A percentile compares a stretch with the other conserved stretches of the same genome.
phyloP scores from a whole-genome alignment of 2,113 vertebrate species.

The Parotia lawesii region DNA sequence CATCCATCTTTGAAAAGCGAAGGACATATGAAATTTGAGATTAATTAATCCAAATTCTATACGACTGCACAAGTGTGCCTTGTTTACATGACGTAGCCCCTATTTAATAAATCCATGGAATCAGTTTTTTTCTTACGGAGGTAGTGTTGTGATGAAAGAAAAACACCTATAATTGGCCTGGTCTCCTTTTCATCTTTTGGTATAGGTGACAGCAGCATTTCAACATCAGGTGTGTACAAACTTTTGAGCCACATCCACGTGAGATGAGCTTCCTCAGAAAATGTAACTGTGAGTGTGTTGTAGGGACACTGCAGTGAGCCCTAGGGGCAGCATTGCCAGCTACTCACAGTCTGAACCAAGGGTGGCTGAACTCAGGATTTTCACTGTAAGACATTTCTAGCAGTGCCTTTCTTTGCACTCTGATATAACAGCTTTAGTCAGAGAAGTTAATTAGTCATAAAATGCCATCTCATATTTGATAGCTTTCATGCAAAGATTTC shows the following conservation, averaged over 20 bases:
- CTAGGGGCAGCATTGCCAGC: not conserved
- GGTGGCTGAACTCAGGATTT: not conserved
- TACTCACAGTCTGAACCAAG: not conserved
- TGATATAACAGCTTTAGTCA: not conserved
- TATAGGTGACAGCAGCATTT: not conserved
- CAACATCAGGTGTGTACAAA: not conserved
- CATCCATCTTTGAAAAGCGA: not conserved
- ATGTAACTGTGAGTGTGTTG: not conserved
- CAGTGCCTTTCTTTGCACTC: not conserved
- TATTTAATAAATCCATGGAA: not conserved
- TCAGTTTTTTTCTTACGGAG: not conserved
- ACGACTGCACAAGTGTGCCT: rapidly evolving
- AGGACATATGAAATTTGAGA: not conserved
- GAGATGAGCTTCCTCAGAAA: not conserved
- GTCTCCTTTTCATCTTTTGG: not conserved
- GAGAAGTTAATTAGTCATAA: not conserved
- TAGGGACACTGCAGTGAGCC: not conserved
- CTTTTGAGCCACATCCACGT: rapidly evolving
- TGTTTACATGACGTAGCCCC: not conserved
- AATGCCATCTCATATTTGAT: not conserved
- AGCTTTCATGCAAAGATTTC: not conserved
- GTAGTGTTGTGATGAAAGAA: not conserved
- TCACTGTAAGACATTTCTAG: not conserved
- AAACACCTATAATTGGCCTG: not conserved
- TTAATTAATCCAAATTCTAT: not conserved